Base-by-base conservation (phyloP, 1,140 invertebrate species). In the Dreissena polymorpha region DNA sequence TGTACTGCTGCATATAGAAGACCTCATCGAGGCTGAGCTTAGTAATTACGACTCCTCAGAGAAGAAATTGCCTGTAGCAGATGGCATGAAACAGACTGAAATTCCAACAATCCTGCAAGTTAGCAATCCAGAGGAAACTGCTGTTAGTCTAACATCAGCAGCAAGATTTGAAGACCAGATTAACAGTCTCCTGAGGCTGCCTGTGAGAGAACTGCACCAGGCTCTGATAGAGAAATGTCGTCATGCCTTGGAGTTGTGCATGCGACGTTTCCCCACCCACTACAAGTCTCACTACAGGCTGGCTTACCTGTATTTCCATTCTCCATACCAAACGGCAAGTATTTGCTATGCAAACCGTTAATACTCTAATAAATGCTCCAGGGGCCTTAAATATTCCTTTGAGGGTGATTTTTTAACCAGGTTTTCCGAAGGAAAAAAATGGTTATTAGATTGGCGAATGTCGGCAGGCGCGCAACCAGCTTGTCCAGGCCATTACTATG, bases 201-300 rank as follows among this genome's bases (percentile, higher is more conserved):
- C 78, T 21, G 53, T 79, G 27, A 14, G 83, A 16, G 73, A 84
- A 29, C 64, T 86, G 74, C 84, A 75, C 57, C 87, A 88, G 72
- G 91, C 94, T 18, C 76, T 93, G 64, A 86, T 92, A 88, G 85
- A 90, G 18, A 90, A 93, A 21, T 98, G 97, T 91, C 89, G 97
- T 27, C 94, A 94, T 88, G 97, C 96, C 21, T 91, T 99, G 67
- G 96, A 97, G 93, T 95, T 97, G 85, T 98, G 97, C 91, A 94
- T 97, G 7, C 94, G 95, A 68, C 93, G 97, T 60, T 98, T 98
- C 93, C 95, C 97, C 0, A 96, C 97, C 86, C 97, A 99, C 93
- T 98, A 98, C 91, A 99, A 99, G 93, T 96, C 97, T 0, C 94
- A 97, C 39, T 98, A 98, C 92, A 94, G 97, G 83, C 91, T 99